Percentiles rank a stretch among this genome's conserved stretches.
phyloP scores from a whole-genome alignment of 2,797 vertebrate species.

The Microctenopoma steveboyesi region DNA sequence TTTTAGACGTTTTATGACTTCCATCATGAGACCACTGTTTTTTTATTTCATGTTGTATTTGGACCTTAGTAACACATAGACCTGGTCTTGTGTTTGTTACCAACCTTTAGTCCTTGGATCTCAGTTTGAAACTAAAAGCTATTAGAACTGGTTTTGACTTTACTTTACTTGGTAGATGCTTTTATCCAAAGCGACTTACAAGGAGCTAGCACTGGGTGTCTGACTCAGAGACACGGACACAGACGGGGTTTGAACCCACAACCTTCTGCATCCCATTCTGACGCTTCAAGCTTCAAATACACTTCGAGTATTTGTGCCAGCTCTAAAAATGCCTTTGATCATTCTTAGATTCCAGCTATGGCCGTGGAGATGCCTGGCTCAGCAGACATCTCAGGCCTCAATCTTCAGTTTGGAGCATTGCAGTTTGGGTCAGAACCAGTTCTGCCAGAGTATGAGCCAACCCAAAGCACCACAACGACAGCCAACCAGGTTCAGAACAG shows the following conservation, averaged over 20 bases:
- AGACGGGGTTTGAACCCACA: too few relatives aligned
- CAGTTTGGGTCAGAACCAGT: slow-evolving; percentile 97
- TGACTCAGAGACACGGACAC: too few relatives aligned
- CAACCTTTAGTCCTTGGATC: background rate
- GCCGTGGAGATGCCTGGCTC: slow-evolving; percentile 99
- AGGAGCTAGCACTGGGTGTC: too few relatives aligned
- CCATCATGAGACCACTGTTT: background rate
- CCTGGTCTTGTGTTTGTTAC: background rate
- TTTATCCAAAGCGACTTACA: too few relatives aligned
- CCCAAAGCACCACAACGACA: slow-evolving; percentile 78
- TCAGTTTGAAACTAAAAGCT: background rate
- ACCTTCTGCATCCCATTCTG: too few relatives aligned
- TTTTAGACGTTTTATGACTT: too few relatives aligned
- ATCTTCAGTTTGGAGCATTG: slow-evolving; percentile 96
- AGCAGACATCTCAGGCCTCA: slow-evolving; percentile 93
- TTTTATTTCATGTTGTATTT: background rate
- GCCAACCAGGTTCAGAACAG: slow-evolving; percentile 90
- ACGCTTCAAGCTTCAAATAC: too few relatives aligned
- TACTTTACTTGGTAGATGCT: too few relatives aligned
- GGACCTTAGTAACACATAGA: background rate
- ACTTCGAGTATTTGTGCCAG: background rate
- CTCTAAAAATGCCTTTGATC: background rate
- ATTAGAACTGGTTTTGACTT: background rate
- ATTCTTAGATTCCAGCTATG: slow-evolving; percentile 91
- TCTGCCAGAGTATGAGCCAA: slow-evolving; percentile 90